Evolutionary conservation across 2,113 vertebrate genomes (phyloP).

Genomic region (Lasiurus borealis): DNA sequence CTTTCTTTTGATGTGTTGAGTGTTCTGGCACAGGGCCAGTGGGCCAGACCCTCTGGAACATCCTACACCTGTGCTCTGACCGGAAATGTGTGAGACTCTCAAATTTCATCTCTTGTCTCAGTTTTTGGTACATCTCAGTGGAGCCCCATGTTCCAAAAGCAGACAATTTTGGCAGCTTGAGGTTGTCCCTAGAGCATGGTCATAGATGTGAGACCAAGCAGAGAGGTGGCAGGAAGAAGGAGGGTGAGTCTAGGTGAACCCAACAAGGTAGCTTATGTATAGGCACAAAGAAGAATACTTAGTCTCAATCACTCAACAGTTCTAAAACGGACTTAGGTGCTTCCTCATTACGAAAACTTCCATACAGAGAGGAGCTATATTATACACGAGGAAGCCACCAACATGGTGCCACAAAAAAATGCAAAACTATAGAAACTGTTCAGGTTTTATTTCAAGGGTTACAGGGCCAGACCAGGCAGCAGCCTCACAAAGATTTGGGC

Average conservation of each 20-base stretch:
- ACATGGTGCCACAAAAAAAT: not conserved
- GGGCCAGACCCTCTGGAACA: not conserved
- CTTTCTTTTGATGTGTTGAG: not conserved
- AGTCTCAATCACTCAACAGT: not conserved
- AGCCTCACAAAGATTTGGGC: not conserved
- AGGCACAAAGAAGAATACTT: not conserved
- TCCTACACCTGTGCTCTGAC: not conserved
- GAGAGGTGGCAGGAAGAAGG: fast-evolving
- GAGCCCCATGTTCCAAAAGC: not conserved
- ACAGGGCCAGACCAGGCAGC: not conserved
- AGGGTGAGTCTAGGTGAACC: not conserved
- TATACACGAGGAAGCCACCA: not conserved
- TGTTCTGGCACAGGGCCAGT: not conserved
- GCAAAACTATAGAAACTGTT: not conserved
- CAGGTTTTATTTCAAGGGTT: not conserved
- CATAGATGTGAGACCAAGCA: not conserved
- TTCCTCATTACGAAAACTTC: not conserved
- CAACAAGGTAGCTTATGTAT: not conserved
- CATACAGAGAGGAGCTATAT: not conserved
- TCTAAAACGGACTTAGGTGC: not conserved
- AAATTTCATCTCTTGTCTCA: not conserved
- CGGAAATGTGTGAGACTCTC: not conserved
- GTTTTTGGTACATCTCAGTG: not conserved
- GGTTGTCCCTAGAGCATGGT: not conserved
- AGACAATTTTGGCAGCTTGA: not conserved